phyloP scores from a whole-genome alignment of 2,113 vertebrate genomes.

The Etia nguti region DNA sequence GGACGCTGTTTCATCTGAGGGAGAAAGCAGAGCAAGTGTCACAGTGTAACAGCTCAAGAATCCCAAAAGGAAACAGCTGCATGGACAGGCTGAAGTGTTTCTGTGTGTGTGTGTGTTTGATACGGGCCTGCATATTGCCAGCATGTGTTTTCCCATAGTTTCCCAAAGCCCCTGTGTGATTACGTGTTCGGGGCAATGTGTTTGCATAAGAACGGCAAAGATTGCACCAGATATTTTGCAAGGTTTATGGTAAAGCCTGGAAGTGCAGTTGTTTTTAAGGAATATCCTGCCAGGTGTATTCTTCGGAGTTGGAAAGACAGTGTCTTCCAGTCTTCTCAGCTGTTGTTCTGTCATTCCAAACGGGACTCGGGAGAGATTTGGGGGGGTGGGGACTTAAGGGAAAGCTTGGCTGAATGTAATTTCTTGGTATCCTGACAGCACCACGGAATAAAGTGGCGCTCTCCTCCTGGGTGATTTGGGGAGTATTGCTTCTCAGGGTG shows the following conservation, averaged over 20 bases:
- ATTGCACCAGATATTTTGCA: background rate
- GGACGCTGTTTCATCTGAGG: background rate
- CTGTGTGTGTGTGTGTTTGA: conserved; percentile 39
- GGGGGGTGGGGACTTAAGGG: background rate
- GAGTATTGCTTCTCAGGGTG: conserved; percentile 97
- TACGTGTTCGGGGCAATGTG: conserved; percentile 14
- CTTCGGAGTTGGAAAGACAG: background rate
- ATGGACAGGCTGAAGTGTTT: conserved; percentile 56
- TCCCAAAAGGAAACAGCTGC: conserved; percentile 63
- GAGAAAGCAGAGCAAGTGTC: conserved; percentile 41
- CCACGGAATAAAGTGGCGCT: conserved; percentile 85
- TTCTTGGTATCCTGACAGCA: conserved; percentile 92
- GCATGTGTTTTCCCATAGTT: conserved; percentile 50
- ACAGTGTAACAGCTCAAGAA: conserved; percentile 53
- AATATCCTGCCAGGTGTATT: background rate
- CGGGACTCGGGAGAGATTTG: conserved; percentile 33
- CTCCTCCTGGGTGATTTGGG: conserved; percentile 88
- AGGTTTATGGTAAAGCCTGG: background rate
- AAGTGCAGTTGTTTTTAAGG: background rate
- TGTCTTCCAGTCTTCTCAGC: conserved; percentile 45
- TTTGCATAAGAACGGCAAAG: background rate
- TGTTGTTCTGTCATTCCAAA: conserved; percentile 54
- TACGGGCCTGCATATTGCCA: conserved; percentile 3
- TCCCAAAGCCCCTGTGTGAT: conserved; percentile 39
- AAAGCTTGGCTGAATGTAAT: conserved; percentile 84